These are phyloP conservation scores for Synanthedon myopaeformis DNA, from an alignment of 2,888 invertebrate species.

Conservation along the genomic window DNA sequence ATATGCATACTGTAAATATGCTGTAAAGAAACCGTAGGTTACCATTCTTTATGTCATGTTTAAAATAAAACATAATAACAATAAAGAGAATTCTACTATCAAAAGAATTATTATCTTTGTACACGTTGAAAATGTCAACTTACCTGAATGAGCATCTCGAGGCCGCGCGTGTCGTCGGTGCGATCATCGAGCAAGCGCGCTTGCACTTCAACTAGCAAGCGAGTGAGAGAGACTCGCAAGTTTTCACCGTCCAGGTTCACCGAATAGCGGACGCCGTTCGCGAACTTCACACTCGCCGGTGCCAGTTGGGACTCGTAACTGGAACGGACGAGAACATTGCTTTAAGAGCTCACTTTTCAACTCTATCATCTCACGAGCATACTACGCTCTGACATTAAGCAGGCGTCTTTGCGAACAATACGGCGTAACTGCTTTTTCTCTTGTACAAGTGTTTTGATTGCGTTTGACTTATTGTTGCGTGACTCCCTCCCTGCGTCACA, in stretches of 20 bases:
- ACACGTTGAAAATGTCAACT: background rate
- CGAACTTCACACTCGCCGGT: constrained; percentile 61
- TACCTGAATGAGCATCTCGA: constrained; percentile 53
- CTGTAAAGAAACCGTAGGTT: no score
- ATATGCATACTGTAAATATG: no score
- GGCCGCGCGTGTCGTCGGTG: constrained; percentile 85
- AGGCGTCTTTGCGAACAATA: no score
- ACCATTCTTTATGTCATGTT: no score
- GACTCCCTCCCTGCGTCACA: no score
- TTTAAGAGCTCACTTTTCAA: background rate
- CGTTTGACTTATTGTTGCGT: no score
- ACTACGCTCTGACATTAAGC: background rate
- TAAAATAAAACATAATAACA: no score
- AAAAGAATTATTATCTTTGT: background rate
- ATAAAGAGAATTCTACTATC: no score
- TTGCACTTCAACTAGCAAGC: constrained; percentile 73
- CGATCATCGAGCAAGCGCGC: constrained; percentile 72
- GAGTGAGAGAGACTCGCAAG: constrained; percentile 73
- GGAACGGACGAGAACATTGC: constrained; percentile 6
- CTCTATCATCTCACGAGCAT: no score
- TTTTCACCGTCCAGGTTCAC: constrained; percentile 77
- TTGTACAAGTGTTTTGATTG: no score
- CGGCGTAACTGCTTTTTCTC: no score
- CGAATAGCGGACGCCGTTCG: constrained; percentile 44
- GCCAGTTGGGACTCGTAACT: constrained; percentile 72